Evolutionary conservation across 1,140 invertebrate genomes (phyloP), one percentile per base, ranked within the genome.

Genomic region (Saccostrea glomerata): DNA sequence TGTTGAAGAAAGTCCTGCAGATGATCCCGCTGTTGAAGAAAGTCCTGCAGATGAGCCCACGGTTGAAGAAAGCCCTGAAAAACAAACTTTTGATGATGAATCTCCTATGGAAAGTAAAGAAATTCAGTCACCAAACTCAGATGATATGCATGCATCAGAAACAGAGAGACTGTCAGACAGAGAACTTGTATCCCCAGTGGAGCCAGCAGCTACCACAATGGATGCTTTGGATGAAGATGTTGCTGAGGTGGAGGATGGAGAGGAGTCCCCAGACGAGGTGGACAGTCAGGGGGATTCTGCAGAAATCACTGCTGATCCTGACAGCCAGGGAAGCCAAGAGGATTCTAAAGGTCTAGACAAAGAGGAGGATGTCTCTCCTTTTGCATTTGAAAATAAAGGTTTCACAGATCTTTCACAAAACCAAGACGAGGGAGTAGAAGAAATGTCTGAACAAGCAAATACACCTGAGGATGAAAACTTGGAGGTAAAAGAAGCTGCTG

Each of bases 221-320:
- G 88, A 90, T 70, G 90, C 90, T 82, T 30, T 90, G 47, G 92
- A 90, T 36, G 89, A 90, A 23, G 86, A 90, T 86, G 91, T 92
- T 86, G 91, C 91, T 55, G 92, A 91, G 25, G 70, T 73, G 70
- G 91, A 93, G 11, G 91, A 90, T 23, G 86, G 83, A 11, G 89
- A 90, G 20, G 30, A 87, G 7, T 90, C 88, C 13, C 55, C 84
- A 23, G 90, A 89, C 40, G 86, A 87, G 30, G 84, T 66, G 82
- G 86, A 89, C 36, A 89, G 89, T 47, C 89, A 89, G 77, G 86
- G 70, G 54, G 89, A 90, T 90, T 83, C 82, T 56, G 40, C 82
- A 54, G 89, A 90, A 89, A 63, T 88, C 9, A 63, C 88, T 4
- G 66, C 85, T 83, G 83, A 87, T 56, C 86, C 86, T 85, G 85